A percentile compares a stretch with the other conserved stretches of the same genome.
Evolutionary conservation across 2,113 vertebrate genomes (phyloP).

Genomic region (Malurus melanocephalus): DNA sequence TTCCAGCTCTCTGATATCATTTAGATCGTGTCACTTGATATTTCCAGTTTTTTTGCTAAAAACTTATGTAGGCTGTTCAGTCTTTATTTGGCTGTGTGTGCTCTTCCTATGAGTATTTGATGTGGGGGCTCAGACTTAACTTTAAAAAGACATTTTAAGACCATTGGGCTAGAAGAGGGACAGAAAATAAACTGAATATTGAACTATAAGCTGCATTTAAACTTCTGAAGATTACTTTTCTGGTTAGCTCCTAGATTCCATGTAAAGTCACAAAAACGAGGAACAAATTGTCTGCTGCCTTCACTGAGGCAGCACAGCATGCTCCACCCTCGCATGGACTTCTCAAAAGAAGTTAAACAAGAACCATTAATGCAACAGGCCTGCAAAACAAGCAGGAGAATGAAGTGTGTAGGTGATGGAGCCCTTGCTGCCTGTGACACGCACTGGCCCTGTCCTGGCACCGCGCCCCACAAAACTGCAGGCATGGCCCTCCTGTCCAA

Average conservation of each 20-base stretch:
- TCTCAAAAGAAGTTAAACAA: neutral
- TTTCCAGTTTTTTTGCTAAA: neutral
- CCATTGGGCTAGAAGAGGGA: neutral
- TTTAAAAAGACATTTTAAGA: neutral
- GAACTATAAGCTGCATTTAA: neutral
- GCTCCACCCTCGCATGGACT: neutral
- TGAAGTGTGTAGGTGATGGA: neutral
- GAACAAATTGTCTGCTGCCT: neutral
- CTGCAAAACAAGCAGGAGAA: neutral
- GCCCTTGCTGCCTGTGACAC: neutral
- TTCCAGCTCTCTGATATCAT: neutral
- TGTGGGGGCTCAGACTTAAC: neutral
- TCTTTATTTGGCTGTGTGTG: neutral
- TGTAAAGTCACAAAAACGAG: neutral
- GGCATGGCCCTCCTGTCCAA: neutral
- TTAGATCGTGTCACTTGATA: neutral
- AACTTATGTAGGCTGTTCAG: neutral
- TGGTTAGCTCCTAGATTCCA: neutral
- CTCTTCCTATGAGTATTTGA: neutral
- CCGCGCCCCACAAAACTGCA: neutral
- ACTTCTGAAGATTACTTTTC: neutral
- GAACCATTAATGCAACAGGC: neutral
- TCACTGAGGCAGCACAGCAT: neutral
- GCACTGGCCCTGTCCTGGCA: neutral
- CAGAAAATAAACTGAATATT: neutral